Conservation (phyloP, 2,888 invertebrate genomes). For the Stictocephala bisonia region DNA sequence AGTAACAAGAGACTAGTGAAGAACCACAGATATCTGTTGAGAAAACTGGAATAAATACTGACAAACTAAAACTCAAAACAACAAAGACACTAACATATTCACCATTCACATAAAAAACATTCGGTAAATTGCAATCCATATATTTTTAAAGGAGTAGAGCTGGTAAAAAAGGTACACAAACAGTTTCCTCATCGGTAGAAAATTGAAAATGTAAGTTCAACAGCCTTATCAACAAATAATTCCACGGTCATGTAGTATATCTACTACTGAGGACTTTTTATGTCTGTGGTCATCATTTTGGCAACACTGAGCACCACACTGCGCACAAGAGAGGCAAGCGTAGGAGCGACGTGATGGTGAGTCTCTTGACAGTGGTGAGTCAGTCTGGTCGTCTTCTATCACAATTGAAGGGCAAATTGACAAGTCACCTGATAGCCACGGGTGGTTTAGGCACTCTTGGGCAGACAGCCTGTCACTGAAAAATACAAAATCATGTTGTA, state of each 20-base stretch:
- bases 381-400: constrained; percentile 30
- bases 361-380: constrained; percentile 71
- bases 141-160: too few species aligned
- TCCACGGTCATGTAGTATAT: constrained; percentile 64
- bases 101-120: neutral
- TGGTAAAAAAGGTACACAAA: too few species aligned
- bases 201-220: too few species aligned
- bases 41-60: constrained; percentile 31
- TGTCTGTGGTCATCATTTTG: constrained; percentile 63
- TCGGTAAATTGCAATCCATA: neutral
- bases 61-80: neutral
- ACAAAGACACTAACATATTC: neutral
- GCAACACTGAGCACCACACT: constrained; percentile 66
- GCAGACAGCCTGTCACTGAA: constrained; percentile 89
- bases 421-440: constrained; percentile 74
- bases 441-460: constrained; percentile 88
- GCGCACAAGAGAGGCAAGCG: constrained; percentile 67
- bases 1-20: constrained; percentile 20
- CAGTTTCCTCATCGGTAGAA: too few species aligned
- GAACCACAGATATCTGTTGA: neutral
- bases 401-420: constrained; percentile 52
- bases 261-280: constrained; percentile 55
- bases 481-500: constrained; percentile 58
- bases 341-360: constrained; percentile 66
- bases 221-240: constrained; percentile 64